Conservation (phyloP, 2,888 invertebrate genomes). For the Drepana falcataria region DNA sequence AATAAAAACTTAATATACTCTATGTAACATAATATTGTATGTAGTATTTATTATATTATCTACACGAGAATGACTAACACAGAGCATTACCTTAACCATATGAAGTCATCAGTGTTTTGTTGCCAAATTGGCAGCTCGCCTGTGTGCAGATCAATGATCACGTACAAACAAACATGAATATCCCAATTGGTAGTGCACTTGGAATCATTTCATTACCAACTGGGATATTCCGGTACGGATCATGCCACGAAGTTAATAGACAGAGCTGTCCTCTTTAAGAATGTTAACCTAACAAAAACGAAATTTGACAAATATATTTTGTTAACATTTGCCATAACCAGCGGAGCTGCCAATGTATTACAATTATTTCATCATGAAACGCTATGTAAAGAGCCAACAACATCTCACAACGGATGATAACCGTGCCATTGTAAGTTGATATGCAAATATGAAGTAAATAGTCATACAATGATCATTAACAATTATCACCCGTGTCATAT, state of each 20-base stretch:
- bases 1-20: slow-evolving; percentile 52
- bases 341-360: neutral
- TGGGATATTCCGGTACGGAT: neutral
- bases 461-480: neutral
- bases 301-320: too few relatives aligned
- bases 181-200: slow-evolving; percentile 15
- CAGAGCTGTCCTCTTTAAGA: neutral
- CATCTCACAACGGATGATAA: neutral
- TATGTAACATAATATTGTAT: slow-evolving; percentile 44
- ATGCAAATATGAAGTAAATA: neutral
- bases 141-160: slow-evolving; percentile 26
- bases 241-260: neutral
- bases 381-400: neutral
- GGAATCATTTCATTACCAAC: slow-evolving; percentile 25
- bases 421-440: neutral
- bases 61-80: slow-evolving; percentile 42
- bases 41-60: slow-evolving; percentile 28
- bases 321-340: too few relatives aligned
- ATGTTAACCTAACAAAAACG: too few relatives aligned
- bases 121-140: slow-evolving; percentile 51
- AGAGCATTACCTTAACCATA: slow-evolving; percentile 49
- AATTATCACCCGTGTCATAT: neutral
- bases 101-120: slow-evolving; percentile 26
- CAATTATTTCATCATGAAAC: neutral
- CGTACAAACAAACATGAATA: slow-evolving; percentile 18